Evolutionary conservation across 2,797 vertebrate genomes (phyloP).

Genomic region (Choloepus didactylus): DNA sequence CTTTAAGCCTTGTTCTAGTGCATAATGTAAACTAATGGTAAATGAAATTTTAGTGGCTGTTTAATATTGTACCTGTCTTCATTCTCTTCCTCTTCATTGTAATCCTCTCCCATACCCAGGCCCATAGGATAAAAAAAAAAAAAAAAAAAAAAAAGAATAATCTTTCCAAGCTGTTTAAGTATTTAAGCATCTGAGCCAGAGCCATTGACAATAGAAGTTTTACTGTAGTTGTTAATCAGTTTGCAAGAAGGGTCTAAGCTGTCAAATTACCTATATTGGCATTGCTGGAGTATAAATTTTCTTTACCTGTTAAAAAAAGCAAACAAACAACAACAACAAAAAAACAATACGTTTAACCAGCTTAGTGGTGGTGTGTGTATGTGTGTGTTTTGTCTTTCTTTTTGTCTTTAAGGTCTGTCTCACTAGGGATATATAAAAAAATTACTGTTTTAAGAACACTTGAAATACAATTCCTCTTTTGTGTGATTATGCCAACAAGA

Average conservation of each 20-base stretch:
- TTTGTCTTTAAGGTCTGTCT: not conserved
- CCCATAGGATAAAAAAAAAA: not conserved
- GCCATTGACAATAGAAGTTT: not conserved
- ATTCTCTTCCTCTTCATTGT: not conserved
- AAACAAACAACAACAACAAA: no score
- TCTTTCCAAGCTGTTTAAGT: conserved; percentile 33
- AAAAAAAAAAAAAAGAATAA: not conserved
- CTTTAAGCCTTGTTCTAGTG: conserved; percentile 66
- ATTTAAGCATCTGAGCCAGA: conserved; percentile 76
- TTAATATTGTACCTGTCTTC: not conserved
- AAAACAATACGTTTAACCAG: not conserved
- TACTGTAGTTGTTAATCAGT: not conserved
- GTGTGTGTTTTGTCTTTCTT: not conserved
- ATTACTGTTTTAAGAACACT: not conserved
- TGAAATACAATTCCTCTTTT: not conserved
- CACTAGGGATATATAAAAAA: not conserved
- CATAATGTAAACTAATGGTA: not conserved
- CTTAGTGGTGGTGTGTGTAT: not conserved
- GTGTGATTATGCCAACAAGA: not conserved
- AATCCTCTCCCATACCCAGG: not conserved
- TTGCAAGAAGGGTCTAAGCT: conserved; percentile 36
- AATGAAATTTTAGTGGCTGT: not conserved
- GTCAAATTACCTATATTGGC: conserved; percentile 54
- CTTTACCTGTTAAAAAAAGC: conserved; percentile 57
- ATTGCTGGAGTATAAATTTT: not conserved